These are phyloP conservation scores for Goniozus legneri DNA, from an alignment of 1,140 invertebrate genomes.

Conservation along the genomic window DNA sequence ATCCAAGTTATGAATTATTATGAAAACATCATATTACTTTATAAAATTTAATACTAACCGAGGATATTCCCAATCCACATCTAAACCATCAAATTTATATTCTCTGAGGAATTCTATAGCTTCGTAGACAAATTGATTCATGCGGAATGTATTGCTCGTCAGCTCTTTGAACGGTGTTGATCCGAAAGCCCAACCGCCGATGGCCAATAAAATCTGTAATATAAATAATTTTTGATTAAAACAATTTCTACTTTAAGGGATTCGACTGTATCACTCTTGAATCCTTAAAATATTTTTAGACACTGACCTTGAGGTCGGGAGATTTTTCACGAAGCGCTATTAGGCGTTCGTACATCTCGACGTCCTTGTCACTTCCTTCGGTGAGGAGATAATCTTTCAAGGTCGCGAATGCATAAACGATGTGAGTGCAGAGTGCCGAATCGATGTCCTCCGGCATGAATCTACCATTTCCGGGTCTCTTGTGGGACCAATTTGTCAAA, in stretches of 20 bases:
- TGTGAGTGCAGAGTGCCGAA: constrained; percentile 82
- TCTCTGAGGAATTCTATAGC: constrained; percentile 88
- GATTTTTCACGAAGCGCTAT: constrained; percentile 84
- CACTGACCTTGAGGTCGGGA: constrained; percentile 76
- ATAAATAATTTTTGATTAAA: constrained; percentile 9
- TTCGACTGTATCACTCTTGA: too few relatives aligned
- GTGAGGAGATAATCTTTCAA: constrained; percentile 78
- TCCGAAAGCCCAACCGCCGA: constrained; percentile 93
- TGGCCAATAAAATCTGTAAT: constrained; percentile 74
- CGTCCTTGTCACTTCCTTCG: constrained; percentile 74
- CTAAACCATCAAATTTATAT: constrained; percentile 91
- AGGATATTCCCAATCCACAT: constrained; percentile 97
- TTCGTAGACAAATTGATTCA: constrained; percentile 94
- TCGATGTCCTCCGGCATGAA: constrained; percentile 88
- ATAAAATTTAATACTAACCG: constrained; percentile 51
- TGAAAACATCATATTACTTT: neutral
- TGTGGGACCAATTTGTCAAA: constrained; percentile 90
- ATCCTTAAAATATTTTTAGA: too few relatives aligned
- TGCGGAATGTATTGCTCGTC: constrained; percentile 84
- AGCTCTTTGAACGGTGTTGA: constrained; percentile 90
- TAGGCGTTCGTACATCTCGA: constrained; percentile 80
- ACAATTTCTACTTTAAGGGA: constrained; percentile 14
- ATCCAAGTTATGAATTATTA: neutral
- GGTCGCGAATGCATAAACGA: constrained; percentile 91
- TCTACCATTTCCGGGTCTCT: constrained; percentile 78